phyloP scores from a whole-genome alignment of 2,888 invertebrate species.

The Dione vanillae region DNA sequence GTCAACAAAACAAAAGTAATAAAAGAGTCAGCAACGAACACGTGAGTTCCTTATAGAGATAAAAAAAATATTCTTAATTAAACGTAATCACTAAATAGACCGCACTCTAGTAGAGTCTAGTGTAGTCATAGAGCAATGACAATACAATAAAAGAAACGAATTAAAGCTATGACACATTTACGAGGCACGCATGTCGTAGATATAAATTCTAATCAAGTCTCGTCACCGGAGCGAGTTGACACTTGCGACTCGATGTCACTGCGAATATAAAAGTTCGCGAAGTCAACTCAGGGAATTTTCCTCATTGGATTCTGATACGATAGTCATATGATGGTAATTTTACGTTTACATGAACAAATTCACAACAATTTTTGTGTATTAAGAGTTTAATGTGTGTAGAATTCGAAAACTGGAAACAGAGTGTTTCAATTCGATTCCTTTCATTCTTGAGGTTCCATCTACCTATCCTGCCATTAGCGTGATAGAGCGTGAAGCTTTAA shows the following conservation, averaged over 20 bases:
- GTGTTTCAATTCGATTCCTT: too few relatives aligned
- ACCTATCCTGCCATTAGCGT: neutral
- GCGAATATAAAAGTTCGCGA: constrained; percentile 22
- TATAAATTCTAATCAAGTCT: constrained; percentile 37
- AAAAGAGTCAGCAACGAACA: neutral
- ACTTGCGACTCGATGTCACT: constrained; percentile 21
- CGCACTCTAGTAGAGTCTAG: neutral
- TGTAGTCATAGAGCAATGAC: neutral
- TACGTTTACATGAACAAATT: too few relatives aligned
- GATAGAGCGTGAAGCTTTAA: neutral
- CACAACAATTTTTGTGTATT: too few relatives aligned
- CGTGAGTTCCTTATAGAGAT: too few relatives aligned
- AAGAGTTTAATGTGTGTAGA: too few relatives aligned
- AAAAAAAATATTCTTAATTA: neutral
- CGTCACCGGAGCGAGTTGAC: constrained; percentile 27
- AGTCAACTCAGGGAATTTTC: neutral
- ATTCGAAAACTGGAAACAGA: too few relatives aligned
- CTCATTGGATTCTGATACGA: constrained; percentile 12
- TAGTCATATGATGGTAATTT: neutral
- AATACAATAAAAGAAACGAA: neutral
- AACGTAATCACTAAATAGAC: neutral
- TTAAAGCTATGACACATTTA: neutral
- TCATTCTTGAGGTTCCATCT: neutral
- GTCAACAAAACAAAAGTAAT: too few relatives aligned
- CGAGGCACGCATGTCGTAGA: neutral